phyloP scores from a whole-genome alignment of 2,888 invertebrate species.

The Sepiola atlantica region DNA sequence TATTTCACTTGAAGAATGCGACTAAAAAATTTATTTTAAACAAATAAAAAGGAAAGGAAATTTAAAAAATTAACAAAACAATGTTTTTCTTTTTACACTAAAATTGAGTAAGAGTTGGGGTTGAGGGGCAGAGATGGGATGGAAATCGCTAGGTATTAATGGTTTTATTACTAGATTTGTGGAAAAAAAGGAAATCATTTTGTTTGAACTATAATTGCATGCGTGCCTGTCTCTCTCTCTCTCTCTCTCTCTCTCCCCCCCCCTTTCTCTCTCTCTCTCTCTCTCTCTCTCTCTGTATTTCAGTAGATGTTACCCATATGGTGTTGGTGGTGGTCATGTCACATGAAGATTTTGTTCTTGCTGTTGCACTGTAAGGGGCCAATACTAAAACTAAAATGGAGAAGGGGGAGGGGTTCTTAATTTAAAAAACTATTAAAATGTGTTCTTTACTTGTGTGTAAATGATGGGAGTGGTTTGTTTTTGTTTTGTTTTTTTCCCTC shows the following conservation, averaged over 20 bases:
- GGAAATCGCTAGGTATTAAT: neutral
- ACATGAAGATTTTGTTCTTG: neutral
- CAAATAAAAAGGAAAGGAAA: neutral
- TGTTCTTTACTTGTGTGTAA: constrained; percentile 12
- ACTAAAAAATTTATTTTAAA: neutral
- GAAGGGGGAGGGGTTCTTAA: neutral
- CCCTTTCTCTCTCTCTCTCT: too few species aligned
- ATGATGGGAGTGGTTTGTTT: neutral
- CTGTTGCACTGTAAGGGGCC: neutral
- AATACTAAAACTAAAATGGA: neutral
- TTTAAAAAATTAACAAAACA: neutral
- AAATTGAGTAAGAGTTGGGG: too few species aligned
- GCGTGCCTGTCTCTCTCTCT: too few species aligned
- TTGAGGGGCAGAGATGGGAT: neutral
- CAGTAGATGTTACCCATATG: constrained; percentile 2
- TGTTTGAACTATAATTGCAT: neutral
- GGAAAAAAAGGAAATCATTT: neutral
- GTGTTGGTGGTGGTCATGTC: neutral
- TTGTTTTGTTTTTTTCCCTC: too few species aligned
- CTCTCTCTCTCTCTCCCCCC: too few species aligned
- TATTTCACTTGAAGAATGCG: neutral
- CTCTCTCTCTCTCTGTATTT: neutral
- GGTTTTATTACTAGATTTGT: neutral
- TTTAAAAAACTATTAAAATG: neutral
- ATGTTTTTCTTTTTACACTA: neutral